A percentile compares a stretch with the other conserved stretches of the same genome.
Conservation (phyloP, 2,888 invertebrate species). For the Microplitis deprimator region DNA sequence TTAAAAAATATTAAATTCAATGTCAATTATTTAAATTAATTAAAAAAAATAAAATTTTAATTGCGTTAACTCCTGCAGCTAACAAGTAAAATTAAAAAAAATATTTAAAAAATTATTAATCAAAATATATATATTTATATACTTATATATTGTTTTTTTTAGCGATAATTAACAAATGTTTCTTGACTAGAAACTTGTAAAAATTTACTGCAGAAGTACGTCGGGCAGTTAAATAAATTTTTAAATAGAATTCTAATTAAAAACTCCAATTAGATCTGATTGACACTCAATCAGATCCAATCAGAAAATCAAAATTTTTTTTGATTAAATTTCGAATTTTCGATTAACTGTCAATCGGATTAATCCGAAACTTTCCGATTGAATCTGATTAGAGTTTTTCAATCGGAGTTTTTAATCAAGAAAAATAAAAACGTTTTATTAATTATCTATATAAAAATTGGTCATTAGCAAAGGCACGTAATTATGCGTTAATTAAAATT, state of each 20-base stretch:
- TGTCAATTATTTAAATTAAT: conserved; percentile 42
- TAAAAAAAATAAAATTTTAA: conserved; percentile 4
- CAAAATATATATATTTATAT: conserved; percentile 18
- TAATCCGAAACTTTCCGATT: too few species aligned
- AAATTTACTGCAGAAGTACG: conserved; percentile 68
- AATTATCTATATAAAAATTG: conserved; percentile 10
- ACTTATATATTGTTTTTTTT: conserved; percentile 34
- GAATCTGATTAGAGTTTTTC: too few species aligned
- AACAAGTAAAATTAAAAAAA: conserved; percentile 50
- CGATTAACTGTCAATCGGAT: too few species aligned
- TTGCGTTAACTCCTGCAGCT: conserved; percentile 47
- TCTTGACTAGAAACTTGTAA: conserved; percentile 70
- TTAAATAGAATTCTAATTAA: not conserved
- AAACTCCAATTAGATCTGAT: not conserved
- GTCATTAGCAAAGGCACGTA: not conserved
- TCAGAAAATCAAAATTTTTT: conserved; percentile 16
- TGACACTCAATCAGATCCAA: not conserved
- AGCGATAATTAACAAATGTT: conserved; percentile 52
- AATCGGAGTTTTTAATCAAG: not conserved
- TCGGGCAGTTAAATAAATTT: conserved; percentile 58
- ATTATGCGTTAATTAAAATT: not conserved
- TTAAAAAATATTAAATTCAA: conserved; percentile 56
- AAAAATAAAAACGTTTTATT: conserved; percentile 2
- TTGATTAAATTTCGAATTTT: not conserved
- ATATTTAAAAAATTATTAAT: conserved; percentile 28